phyloP scores from a whole-genome alignment of 2,797 vertebrate genomes.

The Macropus fuliginosus region DNA sequence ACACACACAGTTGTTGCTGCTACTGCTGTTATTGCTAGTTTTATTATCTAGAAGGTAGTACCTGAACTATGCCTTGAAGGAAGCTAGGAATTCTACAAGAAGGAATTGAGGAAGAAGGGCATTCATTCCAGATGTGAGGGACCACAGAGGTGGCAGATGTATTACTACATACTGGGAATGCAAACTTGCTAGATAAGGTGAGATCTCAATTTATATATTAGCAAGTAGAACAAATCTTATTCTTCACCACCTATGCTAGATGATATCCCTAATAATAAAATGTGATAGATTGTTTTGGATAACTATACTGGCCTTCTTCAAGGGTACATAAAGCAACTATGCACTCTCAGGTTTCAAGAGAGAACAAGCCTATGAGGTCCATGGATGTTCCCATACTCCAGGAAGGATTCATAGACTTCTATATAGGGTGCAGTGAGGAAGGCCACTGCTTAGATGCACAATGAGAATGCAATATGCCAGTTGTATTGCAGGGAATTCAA shows the following conservation, averaged over 20 bases:
- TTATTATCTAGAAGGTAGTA: not conserved
- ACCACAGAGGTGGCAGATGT: not conserved
- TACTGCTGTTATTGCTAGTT: not conserved
- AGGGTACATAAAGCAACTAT: not conserved
- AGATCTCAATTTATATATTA: not conserved
- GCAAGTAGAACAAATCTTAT: not conserved
- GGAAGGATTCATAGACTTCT: no score
- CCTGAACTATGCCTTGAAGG: not conserved
- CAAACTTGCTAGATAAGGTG: not conserved
- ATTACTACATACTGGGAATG: not conserved
- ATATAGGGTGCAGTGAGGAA: no score
- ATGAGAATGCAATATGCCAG: no score
- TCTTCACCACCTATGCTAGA: not conserved
- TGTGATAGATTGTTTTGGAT: not conserved
- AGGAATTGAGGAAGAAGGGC: not conserved
- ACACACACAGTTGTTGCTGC: not conserved
- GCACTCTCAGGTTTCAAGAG: not conserved
- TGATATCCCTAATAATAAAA: not conserved
- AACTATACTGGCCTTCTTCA: not conserved
- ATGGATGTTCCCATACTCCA: not conserved
- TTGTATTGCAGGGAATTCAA: no score
- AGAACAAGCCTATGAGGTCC: not conserved
- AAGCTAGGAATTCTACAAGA: not conserved
- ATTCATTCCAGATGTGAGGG: not conserved
- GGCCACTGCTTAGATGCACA: no score